Percentiles rank a stretch among this genome's conserved stretches.
Evolutionary conservation across 2,797 vertebrate genomes (phyloP).

Genomic region (Sebastes variabilis): DNA sequence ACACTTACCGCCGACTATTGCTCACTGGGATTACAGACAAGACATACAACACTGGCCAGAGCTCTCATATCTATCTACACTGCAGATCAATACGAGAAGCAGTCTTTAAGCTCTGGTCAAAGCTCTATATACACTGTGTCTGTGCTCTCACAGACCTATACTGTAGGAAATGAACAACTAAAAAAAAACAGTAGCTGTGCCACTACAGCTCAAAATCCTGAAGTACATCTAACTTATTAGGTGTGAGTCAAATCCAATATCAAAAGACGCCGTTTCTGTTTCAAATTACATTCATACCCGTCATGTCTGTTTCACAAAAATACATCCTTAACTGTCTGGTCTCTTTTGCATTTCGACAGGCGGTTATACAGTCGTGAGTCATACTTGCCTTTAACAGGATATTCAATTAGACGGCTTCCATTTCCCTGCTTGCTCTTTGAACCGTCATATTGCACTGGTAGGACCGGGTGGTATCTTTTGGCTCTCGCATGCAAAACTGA

Average conservation of each 20-base stretch:
- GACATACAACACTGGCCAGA: constrained; percentile 12
- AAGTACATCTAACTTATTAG: constrained; percentile 17
- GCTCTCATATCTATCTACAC: constrained; percentile 39
- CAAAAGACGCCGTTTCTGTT: constrained; percentile 20
- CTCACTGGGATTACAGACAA: constrained; percentile 39
- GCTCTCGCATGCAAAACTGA: neutral
- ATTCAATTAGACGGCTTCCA: constrained; percentile 28
- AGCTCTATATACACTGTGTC: constrained; percentile 15
- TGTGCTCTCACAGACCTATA: neutral
- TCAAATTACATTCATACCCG: constrained; percentile 36
- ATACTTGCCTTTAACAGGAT: neutral
- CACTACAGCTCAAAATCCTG: neutral
- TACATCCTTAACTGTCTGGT: neutral
- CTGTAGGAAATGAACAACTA: constrained; percentile 3
- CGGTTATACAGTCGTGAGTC: neutral
- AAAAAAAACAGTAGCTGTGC: neutral
- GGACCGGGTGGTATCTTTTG: neutral
- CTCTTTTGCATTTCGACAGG: constrained; percentile 26
- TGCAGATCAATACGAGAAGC: constrained; percentile 52
- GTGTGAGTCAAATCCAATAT: constrained; percentile 32
- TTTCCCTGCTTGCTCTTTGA: constrained; percentile 22
- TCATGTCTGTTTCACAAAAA: constrained; percentile 12
- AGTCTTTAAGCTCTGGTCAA: constrained; percentile 34
- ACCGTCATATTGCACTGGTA: neutral
- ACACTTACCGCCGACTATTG: constrained; percentile 41